Conservation (phyloP, 2,888 invertebrate genomes). For the Tanytarsus gracilentus region DNA sequence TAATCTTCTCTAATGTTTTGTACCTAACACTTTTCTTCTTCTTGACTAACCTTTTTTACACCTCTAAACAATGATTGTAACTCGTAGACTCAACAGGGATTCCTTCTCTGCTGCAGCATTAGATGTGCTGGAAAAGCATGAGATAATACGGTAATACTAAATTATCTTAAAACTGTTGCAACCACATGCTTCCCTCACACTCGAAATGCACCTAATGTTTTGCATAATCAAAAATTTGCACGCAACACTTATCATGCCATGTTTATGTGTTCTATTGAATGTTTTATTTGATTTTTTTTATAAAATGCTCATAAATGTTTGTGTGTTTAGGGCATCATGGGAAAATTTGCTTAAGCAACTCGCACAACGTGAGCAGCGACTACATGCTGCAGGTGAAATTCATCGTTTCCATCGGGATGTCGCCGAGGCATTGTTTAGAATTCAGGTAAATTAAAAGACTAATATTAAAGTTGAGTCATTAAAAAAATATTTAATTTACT, state of each 20-base stretch:
- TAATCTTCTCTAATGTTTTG: not conserved
- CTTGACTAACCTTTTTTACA: not conserved
- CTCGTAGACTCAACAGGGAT: conserved; percentile 9
- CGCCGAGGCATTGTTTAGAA: conserved; percentile 79
- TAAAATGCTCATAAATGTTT: too few species aligned
- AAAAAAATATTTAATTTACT: not conserved
- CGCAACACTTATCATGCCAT: too few species aligned
- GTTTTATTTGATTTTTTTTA: too few species aligned
- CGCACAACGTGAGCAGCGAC: conserved; percentile 72
- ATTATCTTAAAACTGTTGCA: conserved; percentile 26
- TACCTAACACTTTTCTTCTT: not conserved
- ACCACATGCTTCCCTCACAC: not conserved
- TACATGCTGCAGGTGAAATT: conserved; percentile 92
- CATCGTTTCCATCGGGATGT: conserved; percentile 96
- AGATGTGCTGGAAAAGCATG: conserved; percentile 47
- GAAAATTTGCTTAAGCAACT: conserved; percentile 78
- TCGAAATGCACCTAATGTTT: too few species aligned
- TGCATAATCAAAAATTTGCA: too few species aligned
- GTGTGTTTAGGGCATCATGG: conserved; percentile 68
- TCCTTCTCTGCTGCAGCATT: conserved; percentile 43
- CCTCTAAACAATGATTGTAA: not conserved
- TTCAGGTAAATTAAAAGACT: conserved; percentile 45
- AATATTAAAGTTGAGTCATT: not conserved
- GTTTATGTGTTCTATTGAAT: too few species aligned
- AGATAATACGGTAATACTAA: conserved; percentile 44